Percentiles rank a stretch among this genome's conserved stretches.
Conservation (phyloP, 2,113 vertebrate species). For the Anarhynchus alexandrinus region DNA sequence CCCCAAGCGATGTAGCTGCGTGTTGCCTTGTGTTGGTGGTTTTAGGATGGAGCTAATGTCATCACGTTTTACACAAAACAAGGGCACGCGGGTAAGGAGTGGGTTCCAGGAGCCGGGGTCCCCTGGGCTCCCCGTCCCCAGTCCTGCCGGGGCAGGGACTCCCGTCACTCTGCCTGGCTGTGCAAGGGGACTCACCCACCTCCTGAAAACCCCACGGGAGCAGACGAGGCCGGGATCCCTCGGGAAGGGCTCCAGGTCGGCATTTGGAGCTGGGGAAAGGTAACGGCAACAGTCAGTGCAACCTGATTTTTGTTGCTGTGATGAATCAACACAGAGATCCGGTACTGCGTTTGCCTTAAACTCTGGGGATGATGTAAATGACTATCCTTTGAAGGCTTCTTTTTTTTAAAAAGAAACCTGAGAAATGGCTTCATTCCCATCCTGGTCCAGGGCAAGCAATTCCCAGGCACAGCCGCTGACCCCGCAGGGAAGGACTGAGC, state of each 20-base stretch:
- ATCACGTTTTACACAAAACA: fast-evolving
- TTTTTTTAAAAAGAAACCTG: not conserved
- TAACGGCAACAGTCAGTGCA: not conserved
- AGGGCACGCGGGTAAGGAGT: not conserved
- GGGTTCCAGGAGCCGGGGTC: not conserved
- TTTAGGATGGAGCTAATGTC: not conserved
- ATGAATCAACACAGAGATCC: not conserved
- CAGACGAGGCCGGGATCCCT: fast-evolving
- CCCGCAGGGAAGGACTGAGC: not conserved
- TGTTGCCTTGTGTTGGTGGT: not conserved
- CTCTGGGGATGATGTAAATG: not conserved
- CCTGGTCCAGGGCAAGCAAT: not conserved
- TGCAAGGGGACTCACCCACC: not conserved
- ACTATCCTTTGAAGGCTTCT: not conserved
- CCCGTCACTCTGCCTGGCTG: fast-evolving
- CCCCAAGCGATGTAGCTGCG: fast-evolving
- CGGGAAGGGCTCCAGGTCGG: fast-evolving
- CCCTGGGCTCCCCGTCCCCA: not conserved
- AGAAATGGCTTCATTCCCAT: not conserved
- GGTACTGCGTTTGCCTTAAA: not conserved
- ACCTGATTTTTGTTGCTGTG: not conserved
- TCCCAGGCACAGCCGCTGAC: not conserved
- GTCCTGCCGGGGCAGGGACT: fast-evolving
- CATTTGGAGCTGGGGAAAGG: not conserved
- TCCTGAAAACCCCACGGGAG: fast-evolving